Conservation (phyloP, 2,888 invertebrate genomes). For the Electrophaes corylata region DNA sequence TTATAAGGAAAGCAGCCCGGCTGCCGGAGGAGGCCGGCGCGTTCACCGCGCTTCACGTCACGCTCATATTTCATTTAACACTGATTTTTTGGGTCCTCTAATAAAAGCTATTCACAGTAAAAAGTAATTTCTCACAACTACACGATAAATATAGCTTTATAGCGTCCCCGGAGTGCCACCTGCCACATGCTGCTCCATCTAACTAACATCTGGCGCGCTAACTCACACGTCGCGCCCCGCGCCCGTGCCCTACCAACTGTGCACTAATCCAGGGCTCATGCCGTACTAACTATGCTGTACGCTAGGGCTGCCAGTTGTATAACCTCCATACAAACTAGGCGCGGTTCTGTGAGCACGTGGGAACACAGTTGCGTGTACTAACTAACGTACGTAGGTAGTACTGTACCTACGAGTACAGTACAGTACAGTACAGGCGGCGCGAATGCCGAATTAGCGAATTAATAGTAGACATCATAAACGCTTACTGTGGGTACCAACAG, state of each 20-base stretch:
- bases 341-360: conserved; percentile 17
- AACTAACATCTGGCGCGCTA: too few relatives aligned
- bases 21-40: too few relatives aligned
- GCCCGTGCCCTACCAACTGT: neutral
- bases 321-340: neutral
- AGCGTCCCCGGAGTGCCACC: conserved; percentile 16
- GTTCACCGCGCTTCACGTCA: neutral
- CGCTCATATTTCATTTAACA: conserved; percentile 7
- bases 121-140: conserved; percentile 21
- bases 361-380: conserved; percentile 20
- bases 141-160: conserved; percentile 20
- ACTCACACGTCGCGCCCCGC: neutral
- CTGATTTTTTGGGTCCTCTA: conserved; percentile 3
- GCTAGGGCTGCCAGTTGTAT: neutral
- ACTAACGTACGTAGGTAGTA: neutral
- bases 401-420: too few relatives aligned
- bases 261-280: neutral
- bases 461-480: conserved; percentile 23
- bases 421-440: too few relatives aligned
- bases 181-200: conserved; percentile 22
- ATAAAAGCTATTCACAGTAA: conserved; percentile 20
- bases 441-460: conserved; percentile 25
- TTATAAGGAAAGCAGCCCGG: too few relatives aligned
- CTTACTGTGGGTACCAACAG: too few relatives aligned
- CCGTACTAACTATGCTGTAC: neutral